Base-by-base conservation (phyloP, 2,797 vertebrate species). In the Gymnopithys bicolor region DNA sequence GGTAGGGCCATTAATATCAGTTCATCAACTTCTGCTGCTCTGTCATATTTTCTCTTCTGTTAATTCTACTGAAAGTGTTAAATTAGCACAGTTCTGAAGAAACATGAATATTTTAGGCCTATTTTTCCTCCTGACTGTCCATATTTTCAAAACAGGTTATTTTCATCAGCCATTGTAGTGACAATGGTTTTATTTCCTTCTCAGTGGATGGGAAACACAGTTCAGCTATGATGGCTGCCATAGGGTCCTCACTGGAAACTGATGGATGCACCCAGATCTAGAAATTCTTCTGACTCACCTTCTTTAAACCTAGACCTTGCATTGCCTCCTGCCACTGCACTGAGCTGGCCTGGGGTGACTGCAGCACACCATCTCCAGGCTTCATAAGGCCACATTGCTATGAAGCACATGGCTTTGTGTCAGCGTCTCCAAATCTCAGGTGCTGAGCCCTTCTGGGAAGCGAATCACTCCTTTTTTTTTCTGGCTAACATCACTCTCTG, bases 11-110 rank as follows among this genome's bases (percentile, higher is more conserved):
- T 92, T 94, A 92, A 60, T 78, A 86, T 43, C 93, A 93, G 43
- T 73, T 81, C 91, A 93, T 71, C 87, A 67, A 68, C 28, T 25
- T 89, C 77, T 89, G 51, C 79, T 87, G 27, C 51, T 19, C 43
- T 92, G 46, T 83, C 79, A 73, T 66, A 81, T 66, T 91, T 91
- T 69, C 23, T 43, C 37, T 87, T 75, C 27, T 81, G 77, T 75
- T 55, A 78, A 74, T 69, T 89, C 89, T 66, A 53, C 60, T 83
- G 23, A 0, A 71, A 86, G 19, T 69, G n/a, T 85, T 89, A 33
- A 5, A 69, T 80, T 95, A 66, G 19, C 53, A 70, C n/a, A 68
- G 32, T 32, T 69, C 66, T 75, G 58, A 87, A 62, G 35, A 70
- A 87, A 87, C 0, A 2, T 4, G 8, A 28, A 3, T 28, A 28